Evolutionary conservation across 2,888 invertebrate species (phyloP).

Genomic region (Dryococelus australis): DNA sequence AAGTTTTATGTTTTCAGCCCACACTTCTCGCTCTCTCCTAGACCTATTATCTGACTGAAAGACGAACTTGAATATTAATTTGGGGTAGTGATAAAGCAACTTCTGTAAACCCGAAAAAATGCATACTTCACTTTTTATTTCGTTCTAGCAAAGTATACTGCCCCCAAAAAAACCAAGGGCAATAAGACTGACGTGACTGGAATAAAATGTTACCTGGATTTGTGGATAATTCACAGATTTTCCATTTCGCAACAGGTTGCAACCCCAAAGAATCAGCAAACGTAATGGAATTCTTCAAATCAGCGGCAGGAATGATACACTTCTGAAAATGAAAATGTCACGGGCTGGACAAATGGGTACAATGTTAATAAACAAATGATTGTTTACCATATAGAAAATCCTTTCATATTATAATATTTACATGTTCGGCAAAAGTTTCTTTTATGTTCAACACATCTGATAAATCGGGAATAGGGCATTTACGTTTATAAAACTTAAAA

Average conservation of each 20-base stretch:
- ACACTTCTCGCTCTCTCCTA: no score
- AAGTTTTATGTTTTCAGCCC: no score
- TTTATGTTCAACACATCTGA: slow-evolving; percentile 69
- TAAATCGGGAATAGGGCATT: slow-evolving; percentile 69
- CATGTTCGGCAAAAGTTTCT: slow-evolving; percentile 22
- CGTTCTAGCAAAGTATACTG: no score
- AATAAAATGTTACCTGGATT: slow-evolving; percentile 64
- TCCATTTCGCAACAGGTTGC: slow-evolving; percentile 65
- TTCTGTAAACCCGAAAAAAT: no score
- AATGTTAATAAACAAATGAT: no score
- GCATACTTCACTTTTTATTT: no score
- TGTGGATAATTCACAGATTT: slow-evolving; percentile 65
- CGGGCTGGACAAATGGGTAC: no score
- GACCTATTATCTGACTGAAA: no score
- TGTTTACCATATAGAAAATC: background rate
- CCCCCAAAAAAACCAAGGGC: no score
- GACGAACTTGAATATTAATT: no score
- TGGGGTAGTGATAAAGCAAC: no score
- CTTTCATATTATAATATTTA: background rate
- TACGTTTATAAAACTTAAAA: slow-evolving; percentile 84
- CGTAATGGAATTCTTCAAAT: slow-evolving; percentile 18
- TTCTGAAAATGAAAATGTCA: background rate
- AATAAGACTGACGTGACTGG: no score
- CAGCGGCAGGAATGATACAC: background rate
- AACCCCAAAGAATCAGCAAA: slow-evolving; percentile 55